Conservation (phyloP, 2,113 vertebrate genomes). For the Chunga burmeisteri region DNA sequence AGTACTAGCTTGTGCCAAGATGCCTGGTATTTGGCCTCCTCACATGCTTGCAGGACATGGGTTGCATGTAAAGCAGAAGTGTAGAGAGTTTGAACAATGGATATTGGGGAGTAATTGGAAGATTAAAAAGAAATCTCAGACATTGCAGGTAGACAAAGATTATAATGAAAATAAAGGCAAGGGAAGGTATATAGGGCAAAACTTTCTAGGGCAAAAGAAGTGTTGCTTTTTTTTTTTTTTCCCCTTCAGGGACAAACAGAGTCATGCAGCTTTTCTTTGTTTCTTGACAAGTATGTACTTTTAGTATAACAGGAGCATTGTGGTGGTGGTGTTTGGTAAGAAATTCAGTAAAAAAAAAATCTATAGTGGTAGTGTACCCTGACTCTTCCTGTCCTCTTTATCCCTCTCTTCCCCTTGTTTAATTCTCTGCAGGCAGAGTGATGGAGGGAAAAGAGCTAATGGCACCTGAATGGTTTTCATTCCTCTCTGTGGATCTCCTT, state of each 20-base stretch:
- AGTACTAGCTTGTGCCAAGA: conserved; percentile 51
- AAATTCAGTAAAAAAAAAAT: neutral
- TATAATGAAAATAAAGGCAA: neutral
- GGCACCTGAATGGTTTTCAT: neutral
- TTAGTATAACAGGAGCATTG: neutral
- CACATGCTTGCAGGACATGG: conserved; percentile 15
- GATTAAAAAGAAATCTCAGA: conserved; percentile 35
- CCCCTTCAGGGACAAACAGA: neutral
- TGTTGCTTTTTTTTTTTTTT: neutral
- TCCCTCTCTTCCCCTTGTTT: neutral
- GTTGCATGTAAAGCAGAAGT: conserved; percentile 56
- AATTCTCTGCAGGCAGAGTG: neutral
- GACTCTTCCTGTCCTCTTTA: neutral
- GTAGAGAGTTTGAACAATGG: conserved; percentile 16
- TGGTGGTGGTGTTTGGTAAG: neutral
- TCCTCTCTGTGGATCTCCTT: neutral
- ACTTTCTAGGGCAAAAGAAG: neutral
- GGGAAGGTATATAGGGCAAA: neutral
- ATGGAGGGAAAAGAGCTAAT: neutral
- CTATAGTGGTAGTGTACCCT: neutral
- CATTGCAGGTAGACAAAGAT: neutral
- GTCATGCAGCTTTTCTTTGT: neutral
- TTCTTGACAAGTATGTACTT: neutral
- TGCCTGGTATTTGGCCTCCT: conserved; percentile 64
- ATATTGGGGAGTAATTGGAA: conserved; percentile 26